Percentiles rank a stretch among this genome's conserved stretches.
phyloP scores from a whole-genome alignment of 1,140 invertebrate species.

The Dendrolimus kikuchii region DNA sequence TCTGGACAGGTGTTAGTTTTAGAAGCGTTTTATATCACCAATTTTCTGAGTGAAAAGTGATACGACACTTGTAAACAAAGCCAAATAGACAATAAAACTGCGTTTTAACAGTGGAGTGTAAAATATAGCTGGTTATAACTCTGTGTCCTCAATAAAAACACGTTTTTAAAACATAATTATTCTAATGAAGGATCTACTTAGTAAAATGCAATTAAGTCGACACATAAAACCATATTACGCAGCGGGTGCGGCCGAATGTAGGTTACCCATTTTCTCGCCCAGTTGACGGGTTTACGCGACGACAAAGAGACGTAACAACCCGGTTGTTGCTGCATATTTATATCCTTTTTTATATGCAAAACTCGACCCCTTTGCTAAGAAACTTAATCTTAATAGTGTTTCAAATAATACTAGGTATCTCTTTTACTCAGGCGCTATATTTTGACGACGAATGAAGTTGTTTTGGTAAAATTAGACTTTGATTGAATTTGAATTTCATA shows the following conservation, averaged over 20 bases:
- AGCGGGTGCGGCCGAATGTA: slow-evolving; percentile 52
- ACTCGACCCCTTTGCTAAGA: slow-evolving; percentile 27
- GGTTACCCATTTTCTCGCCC: slow-evolving; percentile 56
- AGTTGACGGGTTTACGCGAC: slow-evolving; percentile 11
- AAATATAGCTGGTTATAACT: too few species aligned
- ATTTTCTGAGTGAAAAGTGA: too few species aligned
- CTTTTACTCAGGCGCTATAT: slow-evolving; percentile 7
- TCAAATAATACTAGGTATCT: slow-evolving; percentile 8
- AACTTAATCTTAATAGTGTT: slow-evolving; percentile 3
- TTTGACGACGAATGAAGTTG: slow-evolving; percentile 5
- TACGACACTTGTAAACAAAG: too few species aligned
- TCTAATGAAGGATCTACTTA: slow-evolving; percentile 4
- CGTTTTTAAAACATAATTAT: too few species aligned
- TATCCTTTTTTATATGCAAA: slow-evolving; percentile 30
- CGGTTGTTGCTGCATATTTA: slow-evolving; percentile 28
- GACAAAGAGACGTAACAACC: slow-evolving; percentile 34
- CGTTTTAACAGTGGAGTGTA: too few species aligned
- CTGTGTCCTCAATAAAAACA: too few species aligned
- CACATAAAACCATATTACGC: slow-evolving; percentile 30
- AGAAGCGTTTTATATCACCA: too few species aligned
- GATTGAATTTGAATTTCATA: too few species aligned
- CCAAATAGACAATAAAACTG: too few species aligned
- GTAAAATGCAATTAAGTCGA: slow-evolving; percentile 45
- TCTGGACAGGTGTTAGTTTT: background rate
- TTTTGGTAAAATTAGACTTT: background rate